Evolutionary conservation across 2,797 vertebrate species (phyloP).

Genomic region (Mormyrus proboscirostris): DNA sequence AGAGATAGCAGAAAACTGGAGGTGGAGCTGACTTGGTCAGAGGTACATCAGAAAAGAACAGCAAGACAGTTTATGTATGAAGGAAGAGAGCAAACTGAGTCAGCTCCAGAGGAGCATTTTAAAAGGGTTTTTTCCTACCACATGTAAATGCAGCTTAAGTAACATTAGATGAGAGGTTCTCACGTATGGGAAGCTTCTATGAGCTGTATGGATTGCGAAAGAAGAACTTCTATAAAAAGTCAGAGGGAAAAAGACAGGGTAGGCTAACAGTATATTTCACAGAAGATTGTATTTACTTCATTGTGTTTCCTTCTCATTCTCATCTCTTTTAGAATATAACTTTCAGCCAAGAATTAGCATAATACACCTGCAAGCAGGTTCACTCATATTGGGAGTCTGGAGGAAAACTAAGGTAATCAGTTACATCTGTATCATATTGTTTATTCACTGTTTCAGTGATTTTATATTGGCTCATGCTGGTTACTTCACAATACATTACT

Average conservation of each 20-base stretch:
- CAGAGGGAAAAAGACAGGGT: not conserved
- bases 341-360: not conserved
- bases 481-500: not conserved
- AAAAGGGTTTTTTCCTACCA: conserved; percentile 16
- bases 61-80: not conserved
- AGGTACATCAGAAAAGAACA: not conserved
- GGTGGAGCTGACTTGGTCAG: not conserved
- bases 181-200: not conserved
- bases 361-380: not conserved
- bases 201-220: not conserved
- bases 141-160: conserved; percentile 17
- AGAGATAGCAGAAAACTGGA: not conserved
- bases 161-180: conserved; percentile 24
- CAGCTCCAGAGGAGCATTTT: not conserved
- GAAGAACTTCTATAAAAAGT: not conserved
- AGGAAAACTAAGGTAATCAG: not conserved
- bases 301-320: not conserved
- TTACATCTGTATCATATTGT: not conserved
- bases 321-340: not conserved
- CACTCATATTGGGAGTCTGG: not conserved
- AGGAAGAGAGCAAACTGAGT: not conserved
- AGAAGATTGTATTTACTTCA: not conserved
- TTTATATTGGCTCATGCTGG: not conserved
- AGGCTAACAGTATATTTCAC: not conserved
- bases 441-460: not conserved